Percentiles rank a stretch among this genome's conserved stretches.
These are phyloP conservation scores for Styela clava DNA, from an alignment of 23 tunicate species.

Conservation along the genomic window DNA sequence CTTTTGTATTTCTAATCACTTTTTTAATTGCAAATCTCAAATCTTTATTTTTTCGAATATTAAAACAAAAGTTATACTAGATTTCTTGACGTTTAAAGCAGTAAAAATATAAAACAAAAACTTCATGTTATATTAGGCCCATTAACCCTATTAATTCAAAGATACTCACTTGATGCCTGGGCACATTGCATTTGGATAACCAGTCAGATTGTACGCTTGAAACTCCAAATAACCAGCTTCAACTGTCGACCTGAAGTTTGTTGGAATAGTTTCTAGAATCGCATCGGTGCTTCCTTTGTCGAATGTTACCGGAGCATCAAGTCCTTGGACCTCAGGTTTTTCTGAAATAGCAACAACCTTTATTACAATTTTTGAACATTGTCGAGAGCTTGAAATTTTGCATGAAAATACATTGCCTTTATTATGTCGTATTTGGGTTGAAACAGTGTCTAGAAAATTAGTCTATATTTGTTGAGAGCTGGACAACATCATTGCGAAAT, in stretches of 20 bases:
- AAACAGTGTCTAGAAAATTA: background rate
- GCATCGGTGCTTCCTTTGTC: background rate
- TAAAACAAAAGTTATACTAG: background rate
- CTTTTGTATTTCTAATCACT: background rate
- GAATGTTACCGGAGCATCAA: background rate
- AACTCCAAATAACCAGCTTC: background rate
- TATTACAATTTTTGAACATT: too few species aligned
- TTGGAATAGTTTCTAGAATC: background rate
- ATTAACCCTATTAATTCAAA: too few species aligned
- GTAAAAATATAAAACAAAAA: too few species aligned
- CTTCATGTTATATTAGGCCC: background rate
- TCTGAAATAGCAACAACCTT: background rate
- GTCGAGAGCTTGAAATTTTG: too few species aligned
- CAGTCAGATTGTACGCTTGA: conserved; percentile 1
- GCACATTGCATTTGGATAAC: conserved; percentile 6
- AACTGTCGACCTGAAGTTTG: background rate
- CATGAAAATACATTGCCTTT: background rate
- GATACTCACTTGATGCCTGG: background rate
- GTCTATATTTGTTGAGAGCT: background rate
- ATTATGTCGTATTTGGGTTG: background rate
- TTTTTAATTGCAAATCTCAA: background rate
- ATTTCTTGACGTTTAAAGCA: background rate
- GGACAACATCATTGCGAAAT: background rate
- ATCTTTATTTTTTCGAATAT: background rate
- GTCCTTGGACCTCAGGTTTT: background rate